Evolutionary conservation across 2,113 vertebrate genomes (phyloP).

Genomic region (Chrysochloris asiatica): DNA sequence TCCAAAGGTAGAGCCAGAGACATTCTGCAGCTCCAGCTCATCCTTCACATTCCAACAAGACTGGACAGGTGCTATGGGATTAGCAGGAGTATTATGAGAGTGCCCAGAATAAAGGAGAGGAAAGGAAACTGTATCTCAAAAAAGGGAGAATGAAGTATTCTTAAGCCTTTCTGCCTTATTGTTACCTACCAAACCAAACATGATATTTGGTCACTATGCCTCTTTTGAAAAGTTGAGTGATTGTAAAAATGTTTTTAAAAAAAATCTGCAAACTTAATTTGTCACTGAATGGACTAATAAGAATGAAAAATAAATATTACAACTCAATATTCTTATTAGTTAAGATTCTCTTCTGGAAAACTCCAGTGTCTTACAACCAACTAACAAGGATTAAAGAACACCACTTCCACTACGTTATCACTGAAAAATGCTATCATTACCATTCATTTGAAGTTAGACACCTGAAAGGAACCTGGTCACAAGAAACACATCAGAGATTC

Average conservation of each 20-base stretch:
- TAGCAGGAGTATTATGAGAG: neutral
- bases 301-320: neutral
- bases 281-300: neutral
- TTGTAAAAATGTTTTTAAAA: neutral
- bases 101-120: neutral
- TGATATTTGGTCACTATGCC: neutral
- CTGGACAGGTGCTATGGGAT: neutral
- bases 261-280: neutral
- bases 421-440: conserved; percentile 58
- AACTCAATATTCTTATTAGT: neutral
- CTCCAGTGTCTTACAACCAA: neutral
- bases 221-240: neutral
- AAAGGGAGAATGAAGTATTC: neutral
- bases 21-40: neutral
- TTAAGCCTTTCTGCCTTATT: neutral
- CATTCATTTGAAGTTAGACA: conserved; percentile 66
- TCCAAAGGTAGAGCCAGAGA: neutral
- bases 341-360: conserved; percentile 6
- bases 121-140: neutral
- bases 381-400: conserved; percentile 44
- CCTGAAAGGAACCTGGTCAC: conserved; percentile 67
- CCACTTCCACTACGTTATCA: conserved; percentile 3
- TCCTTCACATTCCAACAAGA: neutral
- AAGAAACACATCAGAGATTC: conserved; percentile 69
- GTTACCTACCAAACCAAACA: neutral